A percentile compares a stretch with the other conserved stretches of the same genome.
phyloP scores from a whole-genome alignment of 2,888 invertebrate species.

The Theretra japonica region DNA sequence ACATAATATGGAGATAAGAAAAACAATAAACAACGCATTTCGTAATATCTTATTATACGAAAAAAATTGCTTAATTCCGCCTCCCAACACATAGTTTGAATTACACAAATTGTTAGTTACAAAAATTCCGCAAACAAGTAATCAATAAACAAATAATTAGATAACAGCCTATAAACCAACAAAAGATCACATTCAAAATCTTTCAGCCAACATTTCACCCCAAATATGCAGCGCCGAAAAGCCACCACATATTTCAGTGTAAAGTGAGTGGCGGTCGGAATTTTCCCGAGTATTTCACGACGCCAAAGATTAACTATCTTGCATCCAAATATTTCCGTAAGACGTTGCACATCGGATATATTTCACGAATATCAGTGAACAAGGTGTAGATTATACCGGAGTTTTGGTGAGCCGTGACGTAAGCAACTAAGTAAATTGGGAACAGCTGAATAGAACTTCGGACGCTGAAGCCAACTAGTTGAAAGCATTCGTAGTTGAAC shows the following conservation, averaged over 20 bases:
- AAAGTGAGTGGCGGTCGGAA: background rate
- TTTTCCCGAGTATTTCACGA: background rate
- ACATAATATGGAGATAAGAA: no score
- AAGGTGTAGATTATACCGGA: background rate
- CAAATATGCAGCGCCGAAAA: background rate
- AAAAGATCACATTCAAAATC: background rate
- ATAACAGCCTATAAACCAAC: background rate
- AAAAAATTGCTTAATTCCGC: no score
- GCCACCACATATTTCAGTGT: slow-evolving; percentile 7
- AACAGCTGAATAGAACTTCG: background rate
- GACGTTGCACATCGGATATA: slow-evolving; percentile 1
- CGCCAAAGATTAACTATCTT: slow-evolving; percentile 9
- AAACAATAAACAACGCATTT: no score
- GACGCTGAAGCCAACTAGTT: background rate
- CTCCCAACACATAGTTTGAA: no score
- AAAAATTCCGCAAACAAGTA: no score
- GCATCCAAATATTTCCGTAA: slow-evolving; percentile 17
- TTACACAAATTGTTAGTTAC: no score
- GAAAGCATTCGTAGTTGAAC: background rate
- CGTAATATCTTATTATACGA: no score
- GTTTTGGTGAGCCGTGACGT: background rate
- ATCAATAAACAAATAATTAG: background rate
- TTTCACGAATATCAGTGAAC: background rate
- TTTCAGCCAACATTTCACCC: slow-evolving; percentile 4
- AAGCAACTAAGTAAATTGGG: background rate